Evolutionary conservation across 2,113 vertebrate genomes (phyloP).

Genomic region (Strix uralensis): DNA sequence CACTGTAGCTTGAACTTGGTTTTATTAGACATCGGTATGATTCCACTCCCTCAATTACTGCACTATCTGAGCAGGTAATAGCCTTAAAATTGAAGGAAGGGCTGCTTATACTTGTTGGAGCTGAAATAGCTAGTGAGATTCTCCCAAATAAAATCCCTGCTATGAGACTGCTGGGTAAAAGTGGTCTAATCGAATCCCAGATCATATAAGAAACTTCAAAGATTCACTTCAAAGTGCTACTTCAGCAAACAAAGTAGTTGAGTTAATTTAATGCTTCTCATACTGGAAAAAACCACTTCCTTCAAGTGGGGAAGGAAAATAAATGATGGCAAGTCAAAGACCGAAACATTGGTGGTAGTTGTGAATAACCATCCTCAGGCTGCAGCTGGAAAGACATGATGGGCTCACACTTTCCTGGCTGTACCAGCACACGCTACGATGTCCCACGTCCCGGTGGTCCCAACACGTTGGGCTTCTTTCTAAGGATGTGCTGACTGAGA

Average conservation of each 20-base stretch:
- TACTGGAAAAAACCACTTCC: not conserved
- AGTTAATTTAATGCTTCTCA: not conserved
- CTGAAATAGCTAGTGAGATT: not conserved
- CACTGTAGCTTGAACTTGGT: not conserved
- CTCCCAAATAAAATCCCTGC: not conserved
- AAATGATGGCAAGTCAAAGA: not conserved
- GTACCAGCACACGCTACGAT: not conserved
- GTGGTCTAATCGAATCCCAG: not conserved
- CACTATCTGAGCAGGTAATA: not conserved
- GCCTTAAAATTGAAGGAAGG: not conserved
- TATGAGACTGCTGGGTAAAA: not conserved
- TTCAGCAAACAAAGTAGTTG: not conserved
- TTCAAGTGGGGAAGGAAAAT: not conserved
- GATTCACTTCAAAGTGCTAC: slow-evolving; percentile 2
- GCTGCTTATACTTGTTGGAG: not conserved
- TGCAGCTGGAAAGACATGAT: not conserved
- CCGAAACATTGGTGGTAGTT: not conserved
- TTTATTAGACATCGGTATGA: not conserved
- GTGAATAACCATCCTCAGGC: not conserved
- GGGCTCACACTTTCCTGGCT: not conserved
- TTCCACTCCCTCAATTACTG: not conserved
- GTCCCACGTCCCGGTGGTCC: rapidly evolving
- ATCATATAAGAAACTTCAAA: slow-evolving; percentile 9
- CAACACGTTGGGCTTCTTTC: rapidly evolving
- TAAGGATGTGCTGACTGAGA: not conserved